phyloP scores from a whole-genome alignment of 2,797 vertebrate genomes.

The Lacerta viridis region DNA sequence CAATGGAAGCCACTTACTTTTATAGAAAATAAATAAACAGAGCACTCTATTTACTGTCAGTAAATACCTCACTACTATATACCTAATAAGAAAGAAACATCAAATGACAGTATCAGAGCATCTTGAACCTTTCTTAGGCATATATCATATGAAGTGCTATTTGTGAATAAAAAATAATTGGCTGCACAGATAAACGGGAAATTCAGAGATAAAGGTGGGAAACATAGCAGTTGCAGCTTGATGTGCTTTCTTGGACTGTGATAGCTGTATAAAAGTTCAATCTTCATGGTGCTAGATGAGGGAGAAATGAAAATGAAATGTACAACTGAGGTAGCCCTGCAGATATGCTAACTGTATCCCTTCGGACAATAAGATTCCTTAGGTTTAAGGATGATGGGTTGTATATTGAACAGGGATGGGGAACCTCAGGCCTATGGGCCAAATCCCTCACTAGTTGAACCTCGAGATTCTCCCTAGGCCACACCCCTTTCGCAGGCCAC shows the following conservation, averaged over 20 bases:
- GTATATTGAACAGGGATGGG: neutral
- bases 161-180: constrained; percentile 14
- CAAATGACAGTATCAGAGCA: neutral
- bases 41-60: neutral
- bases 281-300: neutral
- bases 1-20: constrained; percentile 14
- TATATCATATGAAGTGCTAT: constrained; percentile 14
- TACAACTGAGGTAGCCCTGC: neutral
- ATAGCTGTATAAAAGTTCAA: constrained; percentile 4
- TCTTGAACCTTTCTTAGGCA: neutral
- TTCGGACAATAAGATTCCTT: neutral
- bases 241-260: neutral
- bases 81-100: constrained; percentile 6
- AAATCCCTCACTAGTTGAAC: too few relatives aligned
- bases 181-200: neutral
- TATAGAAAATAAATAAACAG: constrained; percentile 23
- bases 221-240: neutral
- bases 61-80: constrained; percentile 1
- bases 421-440: too few relatives aligned
- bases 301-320: neutral
- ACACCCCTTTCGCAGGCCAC: too few relatives aligned
- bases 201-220: neutral
- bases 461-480: too few relatives aligned
- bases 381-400: neutral
- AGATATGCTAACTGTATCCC: neutral